phyloP scores from a whole-genome alignment of 1,140 invertebrate species.

The Reticulitermes speratus region DNA sequence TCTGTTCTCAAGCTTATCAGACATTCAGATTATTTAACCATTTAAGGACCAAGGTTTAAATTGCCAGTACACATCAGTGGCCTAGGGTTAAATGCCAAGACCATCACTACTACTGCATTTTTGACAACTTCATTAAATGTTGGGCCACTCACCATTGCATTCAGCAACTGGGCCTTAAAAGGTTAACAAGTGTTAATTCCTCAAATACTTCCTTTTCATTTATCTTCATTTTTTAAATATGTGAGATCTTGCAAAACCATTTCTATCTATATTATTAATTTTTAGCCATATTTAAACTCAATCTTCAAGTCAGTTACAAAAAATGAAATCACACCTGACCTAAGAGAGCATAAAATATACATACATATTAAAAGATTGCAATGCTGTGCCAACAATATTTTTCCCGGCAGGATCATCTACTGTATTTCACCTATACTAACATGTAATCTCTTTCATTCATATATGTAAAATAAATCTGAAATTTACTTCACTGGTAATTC shows the following conservation, averaged over 20 bases:
- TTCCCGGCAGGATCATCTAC: not conserved
- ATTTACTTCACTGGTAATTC: not conserved
- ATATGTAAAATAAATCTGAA: not conserved
- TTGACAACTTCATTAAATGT: too few species aligned
- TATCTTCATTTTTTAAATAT: not conserved
- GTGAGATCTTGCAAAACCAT: slow-evolving; percentile 15
- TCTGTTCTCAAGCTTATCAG: not conserved
- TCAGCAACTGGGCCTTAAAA: too few species aligned
- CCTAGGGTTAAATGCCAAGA: too few species aligned
- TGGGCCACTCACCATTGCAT: too few species aligned
- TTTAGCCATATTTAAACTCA: not conserved
- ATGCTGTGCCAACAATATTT: not conserved
- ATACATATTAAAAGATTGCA: not conserved
- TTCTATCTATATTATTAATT: not conserved
- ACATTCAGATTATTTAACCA: not conserved
- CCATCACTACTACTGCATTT: too few species aligned
- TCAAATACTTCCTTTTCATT: not conserved
- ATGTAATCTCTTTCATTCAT: not conserved
- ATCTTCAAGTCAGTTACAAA: not conserved
- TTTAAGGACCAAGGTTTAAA: too few species aligned
- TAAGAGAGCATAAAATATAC: slow-evolving; percentile 8
- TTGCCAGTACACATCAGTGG: too few species aligned
- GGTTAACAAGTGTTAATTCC: not conserved
- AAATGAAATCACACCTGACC: not conserved
- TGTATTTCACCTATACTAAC: not conserved